Conservation (phyloP, 2,113 vertebrate genomes). For the Phasianus colchicus region DNA sequence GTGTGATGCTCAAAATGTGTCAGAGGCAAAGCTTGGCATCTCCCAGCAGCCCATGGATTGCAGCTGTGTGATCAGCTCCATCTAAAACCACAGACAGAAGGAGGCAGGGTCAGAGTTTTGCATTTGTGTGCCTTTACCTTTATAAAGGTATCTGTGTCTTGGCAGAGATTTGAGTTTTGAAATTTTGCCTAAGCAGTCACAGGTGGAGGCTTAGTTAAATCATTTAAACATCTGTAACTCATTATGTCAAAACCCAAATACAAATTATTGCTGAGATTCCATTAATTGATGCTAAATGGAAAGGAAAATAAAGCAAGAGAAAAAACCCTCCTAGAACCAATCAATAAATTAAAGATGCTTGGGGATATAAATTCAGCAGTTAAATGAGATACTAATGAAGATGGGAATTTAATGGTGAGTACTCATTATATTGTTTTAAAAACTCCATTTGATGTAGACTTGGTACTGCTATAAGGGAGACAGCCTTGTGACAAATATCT, state of each 20-base stretch:
- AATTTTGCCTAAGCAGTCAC: not conserved
- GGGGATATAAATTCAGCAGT: constrained; percentile 57
- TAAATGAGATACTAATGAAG: constrained; percentile 71
- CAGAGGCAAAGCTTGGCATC: not conserved
- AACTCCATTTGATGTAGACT: constrained; percentile 56
- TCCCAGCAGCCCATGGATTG: fast-evolving
- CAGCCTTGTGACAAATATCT: constrained; percentile 30
- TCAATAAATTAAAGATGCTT: constrained; percentile 73
- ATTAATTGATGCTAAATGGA: constrained; percentile 52
- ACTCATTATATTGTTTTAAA: constrained; percentile 64
- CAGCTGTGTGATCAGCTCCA: not conserved
- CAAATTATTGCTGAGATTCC: not conserved
- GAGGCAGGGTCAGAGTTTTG: not conserved
- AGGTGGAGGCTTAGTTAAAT: not conserved
- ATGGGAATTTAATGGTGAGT: constrained; percentile 67
- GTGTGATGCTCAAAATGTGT: not conserved
- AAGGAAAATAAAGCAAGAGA: not conserved
- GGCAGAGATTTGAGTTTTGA: not conserved
- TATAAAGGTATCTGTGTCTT: not conserved
- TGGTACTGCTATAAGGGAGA: constrained; percentile 22
- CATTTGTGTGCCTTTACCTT: not conserved
- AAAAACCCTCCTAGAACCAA: constrained; percentile 47
- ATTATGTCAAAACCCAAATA: not conserved
- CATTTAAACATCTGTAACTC: not conserved
- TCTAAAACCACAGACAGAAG: not conserved